Conservation (phyloP, 2,888 invertebrate species). For the Listrodromus nycthemerus region DNA sequence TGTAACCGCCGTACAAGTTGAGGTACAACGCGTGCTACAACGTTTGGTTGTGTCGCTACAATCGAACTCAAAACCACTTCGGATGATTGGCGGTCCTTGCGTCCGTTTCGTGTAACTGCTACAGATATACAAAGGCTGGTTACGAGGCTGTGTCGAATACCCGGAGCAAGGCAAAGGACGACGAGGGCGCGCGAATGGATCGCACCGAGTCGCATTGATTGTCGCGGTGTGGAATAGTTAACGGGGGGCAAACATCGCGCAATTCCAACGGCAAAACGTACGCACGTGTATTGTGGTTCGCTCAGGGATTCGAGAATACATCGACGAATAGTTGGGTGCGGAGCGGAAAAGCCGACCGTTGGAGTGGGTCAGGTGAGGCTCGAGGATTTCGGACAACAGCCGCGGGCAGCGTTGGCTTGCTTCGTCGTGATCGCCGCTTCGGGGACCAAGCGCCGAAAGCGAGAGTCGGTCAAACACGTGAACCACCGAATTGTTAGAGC, state of each 20-base stretch:
- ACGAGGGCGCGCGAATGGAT: not conserved
- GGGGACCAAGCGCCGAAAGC: slow-evolving; percentile 41
- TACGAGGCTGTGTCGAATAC: no score
- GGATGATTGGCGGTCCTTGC: slow-evolving; percentile 26
- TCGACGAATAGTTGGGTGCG: not conserved
- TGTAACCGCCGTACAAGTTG: not conserved
- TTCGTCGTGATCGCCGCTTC: slow-evolving; percentile 31
- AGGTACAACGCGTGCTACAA: not conserved
- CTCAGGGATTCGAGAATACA: no score
- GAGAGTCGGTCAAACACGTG: slow-evolving; percentile 32
- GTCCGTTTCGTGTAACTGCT: not conserved
- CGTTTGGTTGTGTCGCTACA: slow-evolving; percentile 6
- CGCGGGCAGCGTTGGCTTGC: slow-evolving; percentile 32
- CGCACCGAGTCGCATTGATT: not conserved
- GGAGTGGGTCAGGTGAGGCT: not conserved
- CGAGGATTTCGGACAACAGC: slow-evolving; percentile 16
- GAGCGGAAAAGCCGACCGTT: not conserved
- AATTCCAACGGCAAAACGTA: slow-evolving; percentile 1
- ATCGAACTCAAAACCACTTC: slow-evolving; percentile 21
- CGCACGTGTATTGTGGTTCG: slow-evolving; percentile 12
- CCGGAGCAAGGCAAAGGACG: not conserved
- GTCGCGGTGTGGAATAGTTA: not conserved
- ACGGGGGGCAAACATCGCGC: slow-evolving; percentile 16
- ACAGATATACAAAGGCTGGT: not conserved
- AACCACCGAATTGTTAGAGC: slow-evolving; percentile 39